Base-by-base conservation (phyloP, 2,113 vertebrate genomes). In the Chlamydotis undulata region DNA sequence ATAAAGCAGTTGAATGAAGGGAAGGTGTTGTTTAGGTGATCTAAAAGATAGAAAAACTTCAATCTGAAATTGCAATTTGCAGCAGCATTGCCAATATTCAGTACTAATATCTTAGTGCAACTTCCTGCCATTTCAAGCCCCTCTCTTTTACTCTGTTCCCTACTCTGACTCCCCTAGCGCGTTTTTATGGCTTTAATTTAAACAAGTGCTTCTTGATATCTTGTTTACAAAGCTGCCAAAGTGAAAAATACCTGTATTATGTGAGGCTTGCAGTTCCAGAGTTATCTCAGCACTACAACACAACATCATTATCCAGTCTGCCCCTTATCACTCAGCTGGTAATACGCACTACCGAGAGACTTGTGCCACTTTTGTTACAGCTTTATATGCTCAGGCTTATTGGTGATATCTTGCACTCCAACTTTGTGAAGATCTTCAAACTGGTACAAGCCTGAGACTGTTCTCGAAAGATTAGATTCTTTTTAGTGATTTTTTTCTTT, bases 141-240 rank as follows among this genome's bases (percentile, higher is more conserved):
- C 41, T 84, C 93, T 91, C 67, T 13, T 49, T 56, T 47, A 33
- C 73, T 75, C 77, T 68, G 29, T 69, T 85, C 67, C 31, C n/a
- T 89, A 43, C 87, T 77, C 78, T 67, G 63, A 43, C 92, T 97
- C 60, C 56, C 73, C 1, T 3, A 93, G 67, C 41, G 56, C 83
- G 79, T 97, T 96, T 98, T 98, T 97, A 97, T 95, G 91, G 96
- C 96, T 98, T 98, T 98, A 98, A 98, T 98, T 98, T 98, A 98
- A 98, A 97, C 97, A 90, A 97, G 96, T 79, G 89, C 97, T 98
- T 97, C 98, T 98, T 98, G 98, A 98, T 98, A 98, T 98, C 98
- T 98, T 98, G 98, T 98, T 98, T 98, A 98, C 98, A 95, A 98
- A 98, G 98, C 98, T 98, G 98, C 98, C 98, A 98, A 97, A 98